Evolutionary conservation across 1,140 invertebrate species (phyloP).

Genomic region (Trachymyrmex septentrionalis): DNA sequence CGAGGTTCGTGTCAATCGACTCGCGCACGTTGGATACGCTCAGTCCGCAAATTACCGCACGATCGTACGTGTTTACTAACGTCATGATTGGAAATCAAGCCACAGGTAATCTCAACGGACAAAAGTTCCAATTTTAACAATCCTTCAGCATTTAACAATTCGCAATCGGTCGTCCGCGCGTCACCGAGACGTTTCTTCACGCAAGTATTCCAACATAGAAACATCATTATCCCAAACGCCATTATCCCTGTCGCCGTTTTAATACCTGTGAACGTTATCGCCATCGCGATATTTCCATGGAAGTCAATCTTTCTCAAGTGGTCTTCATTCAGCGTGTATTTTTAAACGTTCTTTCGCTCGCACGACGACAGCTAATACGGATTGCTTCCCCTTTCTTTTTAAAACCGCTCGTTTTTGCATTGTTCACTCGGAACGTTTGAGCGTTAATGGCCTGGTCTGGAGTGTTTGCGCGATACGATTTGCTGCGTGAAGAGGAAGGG

Average conservation of each 20-base stretch:
- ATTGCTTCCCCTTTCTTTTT: slow-evolving; percentile 22
- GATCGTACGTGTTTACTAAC: neutral
- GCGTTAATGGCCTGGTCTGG: slow-evolving; percentile 28
- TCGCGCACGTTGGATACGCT: neutral
- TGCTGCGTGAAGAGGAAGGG: neutral
- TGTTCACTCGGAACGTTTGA: slow-evolving; percentile 19
- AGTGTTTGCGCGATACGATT: slow-evolving; percentile 57
- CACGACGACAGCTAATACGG: neutral
- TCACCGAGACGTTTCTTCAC: neutral
- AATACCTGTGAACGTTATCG: neutral
- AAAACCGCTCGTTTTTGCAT: neutral
- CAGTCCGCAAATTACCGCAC: neutral
- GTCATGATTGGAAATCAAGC: neutral
- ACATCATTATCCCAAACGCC: neutral
- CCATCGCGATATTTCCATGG: neutral
- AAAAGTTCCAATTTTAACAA: neutral
- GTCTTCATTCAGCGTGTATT: neutral
- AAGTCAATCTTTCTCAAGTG: slow-evolving; percentile 20
- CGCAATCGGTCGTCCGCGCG: neutral
- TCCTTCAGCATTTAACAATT: too few species aligned
- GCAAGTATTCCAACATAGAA: neutral
- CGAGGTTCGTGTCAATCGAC: slow-evolving; percentile 17
- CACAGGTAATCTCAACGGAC: neutral
- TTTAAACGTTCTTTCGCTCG: slow-evolving; percentile 18
- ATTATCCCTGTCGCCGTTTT: slow-evolving; percentile 15